Conservation (phyloP, 2,888 invertebrate genomes). For the Hydroisotoma schaefferi region DNA sequence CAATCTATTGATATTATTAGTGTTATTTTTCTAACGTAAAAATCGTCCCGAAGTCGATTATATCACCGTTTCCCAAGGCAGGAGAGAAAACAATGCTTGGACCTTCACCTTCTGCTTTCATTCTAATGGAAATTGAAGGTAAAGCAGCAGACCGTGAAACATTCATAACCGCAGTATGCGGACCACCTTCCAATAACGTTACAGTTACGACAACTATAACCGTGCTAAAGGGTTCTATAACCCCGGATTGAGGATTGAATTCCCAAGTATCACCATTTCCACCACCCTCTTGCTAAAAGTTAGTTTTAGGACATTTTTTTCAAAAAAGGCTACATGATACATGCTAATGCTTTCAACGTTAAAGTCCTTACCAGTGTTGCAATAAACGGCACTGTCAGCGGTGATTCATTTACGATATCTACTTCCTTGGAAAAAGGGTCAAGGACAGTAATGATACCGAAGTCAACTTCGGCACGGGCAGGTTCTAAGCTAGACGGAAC, state of each 20-base stretch:
- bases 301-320: not conserved
- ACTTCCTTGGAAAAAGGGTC: conserved; percentile 8
- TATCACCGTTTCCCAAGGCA: not conserved
- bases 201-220: conserved; percentile 6
- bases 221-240: conserved; percentile 11
- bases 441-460: conserved; percentile 23
- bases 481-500: conserved; percentile 24
- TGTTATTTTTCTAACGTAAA: conserved; percentile 20
- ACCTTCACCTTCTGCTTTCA: conserved; percentile 26
- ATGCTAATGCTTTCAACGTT: too few species aligned
- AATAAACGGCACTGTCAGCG: conserved; percentile 21
- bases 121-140: conserved; percentile 20
- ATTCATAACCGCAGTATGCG: conserved; percentile 15
- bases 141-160: conserved; percentile 20
- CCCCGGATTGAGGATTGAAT: conserved; percentile 12
- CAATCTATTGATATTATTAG: not conserved
- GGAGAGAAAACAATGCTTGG: conserved; percentile 21
- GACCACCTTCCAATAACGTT: conserved; percentile 21
- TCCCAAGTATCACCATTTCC: conserved; percentile 29
- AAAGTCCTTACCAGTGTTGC: conserved; percentile 15
- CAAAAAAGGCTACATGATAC: too few species aligned
- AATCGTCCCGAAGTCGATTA: conserved; percentile 25
- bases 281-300: not conserved
- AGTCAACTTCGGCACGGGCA: conserved; percentile 20
- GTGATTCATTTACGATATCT: conserved; percentile 28